Base-by-base conservation (phyloP, 2,113 vertebrate species). In the Uropsilus gracilis region DNA sequence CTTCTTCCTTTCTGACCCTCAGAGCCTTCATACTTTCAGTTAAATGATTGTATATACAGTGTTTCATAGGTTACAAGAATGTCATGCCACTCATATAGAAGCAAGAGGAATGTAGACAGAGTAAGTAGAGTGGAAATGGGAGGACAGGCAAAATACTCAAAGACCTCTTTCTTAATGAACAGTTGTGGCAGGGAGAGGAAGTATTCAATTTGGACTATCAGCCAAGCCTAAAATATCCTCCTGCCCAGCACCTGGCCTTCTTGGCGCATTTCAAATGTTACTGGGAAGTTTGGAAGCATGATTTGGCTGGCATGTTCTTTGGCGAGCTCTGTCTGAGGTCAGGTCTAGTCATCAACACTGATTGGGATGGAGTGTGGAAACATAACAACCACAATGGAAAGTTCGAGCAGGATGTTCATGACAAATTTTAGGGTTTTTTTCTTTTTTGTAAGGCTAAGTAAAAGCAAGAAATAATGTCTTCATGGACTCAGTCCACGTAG, bases 201-300 rank as follows among this genome's bases (percentile, higher is more conserved):
- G 5, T 89, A 71, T 44, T 81, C 84, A 91, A 71, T 97, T 68
- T 97, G 95, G 86, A 97, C 89, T 80, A 96, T 90, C 72, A 87
- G 75, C 93, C 89, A 95, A 96, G 91, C 97, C 80, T 94, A 87
- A 96, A 97, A 96, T 96, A 96, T 88, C 95, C 94, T 97, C 86
- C 96, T 97, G 96, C 96, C 94, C 72, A 87, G 96, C 96, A 97
- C 96, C 97, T 97, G 97, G 95, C 76, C 86, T 96, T 92, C 77
- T 97, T 96, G 94, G 97, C 96, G 87, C 93, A 90, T 91, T 77
- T 93, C 89, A 97, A 78, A 55, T 77, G 91, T 89, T 94, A 59
- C 8, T 94, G 86, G 94, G 72, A 80, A 96, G 96, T 97, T 84
- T 86, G 96, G 94, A 97, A 93, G 64, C 89, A 77, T n/a, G 32